Base-by-base conservation (phyloP, 2,888 invertebrate species). In the Endotricha flammealis region DNA sequence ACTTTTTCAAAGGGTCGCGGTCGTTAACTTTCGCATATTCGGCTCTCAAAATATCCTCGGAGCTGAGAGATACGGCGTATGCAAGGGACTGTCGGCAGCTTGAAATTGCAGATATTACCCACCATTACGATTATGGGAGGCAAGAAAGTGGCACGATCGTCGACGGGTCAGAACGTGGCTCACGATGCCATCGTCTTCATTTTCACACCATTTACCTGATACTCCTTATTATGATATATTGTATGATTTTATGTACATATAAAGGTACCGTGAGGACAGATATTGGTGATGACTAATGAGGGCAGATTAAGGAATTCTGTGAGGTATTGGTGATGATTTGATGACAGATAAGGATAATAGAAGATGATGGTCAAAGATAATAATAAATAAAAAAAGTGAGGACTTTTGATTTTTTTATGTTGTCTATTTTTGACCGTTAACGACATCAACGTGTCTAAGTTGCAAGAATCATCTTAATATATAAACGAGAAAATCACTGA, bases 41-140 rank as follows among this genome's bases (percentile, higher is more conserved):
- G 57, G 53, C 41, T 53, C 45, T 58, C 48, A 48, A 57, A 57
- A 45, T 46, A 44, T 45, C 45, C 42, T 39, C 37, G 43, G 57
- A 64, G 53, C 59, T 55, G 61, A 63, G 61, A 69, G 66, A 74
- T 75, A 73, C 53, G 55, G 60, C 60, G 62, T 69, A 68, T 69
- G 57, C 65, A 73, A 69, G 63, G 60, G 63, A 61, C 55, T 58
- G 56, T 69, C 68, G 62, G 64, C 55, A 58, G 59, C 58, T 60
- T 66, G 56, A 75, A 79, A 80, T 79, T 76, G 72, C 67, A 57
- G 66, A 59, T 69, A 79, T 77, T 75, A 79, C 68, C 68, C 64
- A 68, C 72, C 70, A 78, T 79, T 75, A 78, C 65, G 67, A 69
- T 75, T 70, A 74, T 71, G 71, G 68, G 62, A 69, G 60, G 64